phyloP scores from a whole-genome alignment of 2,888 invertebrate species.

The Netelia melanura region DNA sequence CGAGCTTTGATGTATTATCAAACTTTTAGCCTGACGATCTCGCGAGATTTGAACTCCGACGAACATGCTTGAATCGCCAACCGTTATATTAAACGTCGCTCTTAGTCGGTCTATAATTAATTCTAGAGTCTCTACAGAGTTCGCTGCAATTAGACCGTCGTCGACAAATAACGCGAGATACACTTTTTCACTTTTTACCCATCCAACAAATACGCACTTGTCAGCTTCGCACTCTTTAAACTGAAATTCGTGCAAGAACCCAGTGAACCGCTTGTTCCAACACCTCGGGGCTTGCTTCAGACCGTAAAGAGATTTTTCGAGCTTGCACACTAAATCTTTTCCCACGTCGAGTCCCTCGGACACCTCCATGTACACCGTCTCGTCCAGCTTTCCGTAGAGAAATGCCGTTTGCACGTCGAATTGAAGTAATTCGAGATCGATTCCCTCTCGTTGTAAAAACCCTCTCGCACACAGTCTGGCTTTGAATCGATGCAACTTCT shows the following conservation, averaged over 20 bases:
- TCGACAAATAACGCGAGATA: slow-evolving; percentile 53
- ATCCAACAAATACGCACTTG: slow-evolving; percentile 50
- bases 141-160: slow-evolving; percentile 30
- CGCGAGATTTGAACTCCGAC: slow-evolving; percentile 7
- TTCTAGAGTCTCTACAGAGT: not conserved
- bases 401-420: no score
- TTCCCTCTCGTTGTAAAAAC: slow-evolving; percentile 33
- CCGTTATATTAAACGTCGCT: slow-evolving; percentile 28
- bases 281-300: slow-evolving; percentile 59
- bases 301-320: slow-evolving; percentile 58
- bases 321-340: slow-evolving; percentile 34
- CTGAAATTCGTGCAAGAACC: slow-evolving; percentile 12
- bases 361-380: slow-evolving; percentile 63
- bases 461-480: slow-evolving; percentile 47
- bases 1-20: not conserved
- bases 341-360: slow-evolving; percentile 42
- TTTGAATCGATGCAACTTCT: slow-evolving; percentile 54
- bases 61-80: not conserved
- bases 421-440: no score
- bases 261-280: slow-evolving; percentile 39
- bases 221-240: slow-evolving; percentile 44
- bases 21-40: not conserved
- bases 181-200: slow-evolving; percentile 24
- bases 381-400: slow-evolving; percentile 65
- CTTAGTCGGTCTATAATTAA: not conserved